A percentile compares a stretch with the other conserved stretches of the same genome.
phyloP scores from a whole-genome alignment of 2,797 vertebrate genomes.

The Tragelaphus oryx region DNA sequence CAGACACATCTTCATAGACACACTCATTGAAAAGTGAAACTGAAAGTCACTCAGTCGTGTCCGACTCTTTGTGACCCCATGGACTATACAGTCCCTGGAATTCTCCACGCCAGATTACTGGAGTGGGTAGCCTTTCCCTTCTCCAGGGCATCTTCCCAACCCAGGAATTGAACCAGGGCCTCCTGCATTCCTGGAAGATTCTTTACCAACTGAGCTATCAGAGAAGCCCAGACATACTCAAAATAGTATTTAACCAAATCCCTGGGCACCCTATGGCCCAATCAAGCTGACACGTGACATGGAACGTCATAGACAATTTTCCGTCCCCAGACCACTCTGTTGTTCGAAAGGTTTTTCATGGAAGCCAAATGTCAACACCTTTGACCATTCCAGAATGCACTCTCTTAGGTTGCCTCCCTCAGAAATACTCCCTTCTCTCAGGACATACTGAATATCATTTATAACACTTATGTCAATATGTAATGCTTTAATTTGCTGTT shows the following conservation, averaged over 20 bases:
- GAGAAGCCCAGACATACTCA: neutral
- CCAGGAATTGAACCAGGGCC: neutral
- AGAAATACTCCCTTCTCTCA: neutral
- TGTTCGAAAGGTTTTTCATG: neutral
- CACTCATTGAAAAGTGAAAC: neutral
- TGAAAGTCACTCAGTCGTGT: neutral
- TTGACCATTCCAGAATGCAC: neutral
- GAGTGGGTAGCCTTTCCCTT: neutral
- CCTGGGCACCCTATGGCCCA: neutral
- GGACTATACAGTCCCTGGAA: neutral
- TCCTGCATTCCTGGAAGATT: neutral
- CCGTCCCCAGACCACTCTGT: neutral
- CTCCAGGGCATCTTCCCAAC: neutral
- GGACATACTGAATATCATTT: neutral
- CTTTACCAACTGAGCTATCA: neutral
- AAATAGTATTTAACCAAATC: conserved; percentile 21
- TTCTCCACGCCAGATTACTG: neutral
- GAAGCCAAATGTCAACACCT: conserved; percentile 10
- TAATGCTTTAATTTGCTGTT: neutral
- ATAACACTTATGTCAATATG: neutral
- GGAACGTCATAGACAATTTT: neutral
- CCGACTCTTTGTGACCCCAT: neutral
- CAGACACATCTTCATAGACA: neutral
- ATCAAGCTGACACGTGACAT: neutral
- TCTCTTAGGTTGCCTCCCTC: neutral